These are phyloP conservation scores for Chiroxiphia lanceolata DNA, from an alignment of 2,797 vertebrate species.

Conservation along the genomic window DNA sequence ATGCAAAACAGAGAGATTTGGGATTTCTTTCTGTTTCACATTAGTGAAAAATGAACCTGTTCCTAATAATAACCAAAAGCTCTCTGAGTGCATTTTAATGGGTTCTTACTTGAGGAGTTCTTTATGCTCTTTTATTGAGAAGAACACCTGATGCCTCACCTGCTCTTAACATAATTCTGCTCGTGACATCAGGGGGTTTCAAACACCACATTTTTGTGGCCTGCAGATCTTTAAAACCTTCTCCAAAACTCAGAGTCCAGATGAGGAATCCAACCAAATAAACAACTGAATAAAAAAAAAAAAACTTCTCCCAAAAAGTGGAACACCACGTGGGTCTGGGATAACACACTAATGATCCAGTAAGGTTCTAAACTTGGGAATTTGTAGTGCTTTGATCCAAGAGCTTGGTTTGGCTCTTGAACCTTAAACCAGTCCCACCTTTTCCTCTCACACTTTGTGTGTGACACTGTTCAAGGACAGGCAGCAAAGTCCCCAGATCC, in stretches of 20 bases:
- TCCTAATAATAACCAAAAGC: neutral
- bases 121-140: neutral
- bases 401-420: neutral
- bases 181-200: too few species aligned
- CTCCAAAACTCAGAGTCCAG: neutral
- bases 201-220: neutral
- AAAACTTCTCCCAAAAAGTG: neutral
- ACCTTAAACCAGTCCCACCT: neutral
- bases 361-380: neutral
- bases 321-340: accelerated
- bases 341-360: neutral
- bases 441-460: neutral
- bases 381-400: neutral
- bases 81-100: neutral
- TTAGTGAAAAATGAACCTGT: neutral
- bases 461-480: neutral
- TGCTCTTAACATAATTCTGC: neutral
- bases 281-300: neutral
- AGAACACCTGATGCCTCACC: neutral
- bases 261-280: neutral
- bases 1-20: neutral
- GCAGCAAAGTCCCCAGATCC: neutral
- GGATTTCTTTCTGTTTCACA: neutral
- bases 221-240: neutral
- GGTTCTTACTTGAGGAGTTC: neutral